Percentiles rank a stretch among this genome's conserved stretches.
These are phyloP conservation scores for Lepilemur ruficaudatus DNA, from an alignment of 2,797 vertebrate species.

Conservation along the genomic window DNA sequence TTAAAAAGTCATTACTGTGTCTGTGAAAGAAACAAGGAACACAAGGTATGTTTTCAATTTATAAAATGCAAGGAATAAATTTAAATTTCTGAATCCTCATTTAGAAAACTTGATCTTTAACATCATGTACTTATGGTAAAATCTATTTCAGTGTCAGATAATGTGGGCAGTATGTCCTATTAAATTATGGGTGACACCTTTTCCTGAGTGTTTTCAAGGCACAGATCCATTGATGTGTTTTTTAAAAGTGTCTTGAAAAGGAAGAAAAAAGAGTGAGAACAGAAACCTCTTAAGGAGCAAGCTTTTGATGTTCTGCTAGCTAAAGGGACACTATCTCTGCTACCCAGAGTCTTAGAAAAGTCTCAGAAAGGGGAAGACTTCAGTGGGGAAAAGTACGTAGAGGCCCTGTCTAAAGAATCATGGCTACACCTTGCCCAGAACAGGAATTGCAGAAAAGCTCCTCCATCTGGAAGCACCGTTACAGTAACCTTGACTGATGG, in stretches of 20 bases:
- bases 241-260: not conserved
- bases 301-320: not conserved
- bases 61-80: not conserved
- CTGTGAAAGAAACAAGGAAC: not conserved
- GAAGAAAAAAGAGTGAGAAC: not conserved
- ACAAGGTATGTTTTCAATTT: not conserved
- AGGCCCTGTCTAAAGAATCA: not conserved
- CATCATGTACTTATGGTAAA: not conserved
- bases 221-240: not conserved
- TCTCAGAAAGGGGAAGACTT: not conserved
- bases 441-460: not conserved
- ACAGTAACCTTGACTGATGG: not conserved
- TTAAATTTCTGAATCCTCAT: not conserved
- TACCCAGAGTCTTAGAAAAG: not conserved
- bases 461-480: not conserved
- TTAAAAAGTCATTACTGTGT: not conserved
- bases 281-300: not conserved
- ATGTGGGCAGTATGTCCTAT: not conserved
- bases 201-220: not conserved
- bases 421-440: not conserved
- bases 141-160: not conserved
- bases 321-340: not conserved
- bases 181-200: not conserved
- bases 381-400: rapidly evolving
- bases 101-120: not conserved